Conservation (phyloP, 2,113 vertebrate species). For the Sigmodon hispidus region DNA sequence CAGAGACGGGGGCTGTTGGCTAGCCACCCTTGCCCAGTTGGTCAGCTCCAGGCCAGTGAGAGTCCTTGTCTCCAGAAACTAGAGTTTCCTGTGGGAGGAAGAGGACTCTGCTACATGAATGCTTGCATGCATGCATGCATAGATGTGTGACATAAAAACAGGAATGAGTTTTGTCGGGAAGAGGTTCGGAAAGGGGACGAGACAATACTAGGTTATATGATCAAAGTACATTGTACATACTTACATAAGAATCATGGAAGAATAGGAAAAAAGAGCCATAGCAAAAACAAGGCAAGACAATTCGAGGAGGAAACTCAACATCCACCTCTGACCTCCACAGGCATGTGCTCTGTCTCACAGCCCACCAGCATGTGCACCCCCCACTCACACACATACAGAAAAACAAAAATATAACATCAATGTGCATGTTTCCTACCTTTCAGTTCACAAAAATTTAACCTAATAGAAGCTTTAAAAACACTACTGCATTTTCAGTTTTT, state of each 20-base stretch:
- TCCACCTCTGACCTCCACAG: background rate
- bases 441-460: conserved; percentile 6
- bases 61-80: background rate
- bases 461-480: background rate
- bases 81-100: background rate
- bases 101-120: background rate
- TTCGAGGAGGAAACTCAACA: background rate
- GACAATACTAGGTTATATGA: background rate
- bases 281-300: background rate
- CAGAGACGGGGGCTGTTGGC: background rate
- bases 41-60: background rate
- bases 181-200: background rate
- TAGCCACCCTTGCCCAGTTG: background rate
- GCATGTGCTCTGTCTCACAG: no score
- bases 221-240: background rate
- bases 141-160: background rate
- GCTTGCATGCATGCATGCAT: background rate
- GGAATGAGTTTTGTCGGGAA: background rate
- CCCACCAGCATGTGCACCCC: fast-evolving
- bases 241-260: background rate
- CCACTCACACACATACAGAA: background rate
- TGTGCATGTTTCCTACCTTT: background rate
- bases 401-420: background rate
- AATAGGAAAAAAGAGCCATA: background rate
- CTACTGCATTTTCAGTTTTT: background rate